Conservation (phyloP, 35 echinoderm and acorn worm species). For the Heliocidaris tuberculata region DNA sequence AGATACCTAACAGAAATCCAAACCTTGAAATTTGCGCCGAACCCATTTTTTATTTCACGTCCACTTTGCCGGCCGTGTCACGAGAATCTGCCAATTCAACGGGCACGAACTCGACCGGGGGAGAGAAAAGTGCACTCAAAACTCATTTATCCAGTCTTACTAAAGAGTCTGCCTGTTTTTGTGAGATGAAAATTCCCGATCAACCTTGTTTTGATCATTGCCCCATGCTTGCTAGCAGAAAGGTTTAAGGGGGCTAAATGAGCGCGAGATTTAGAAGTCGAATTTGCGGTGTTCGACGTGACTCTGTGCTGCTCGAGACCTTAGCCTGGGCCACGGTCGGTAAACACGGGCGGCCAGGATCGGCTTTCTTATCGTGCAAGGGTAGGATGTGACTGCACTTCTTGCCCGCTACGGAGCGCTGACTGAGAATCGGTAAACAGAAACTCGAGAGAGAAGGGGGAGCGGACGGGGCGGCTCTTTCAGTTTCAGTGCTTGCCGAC, state of each 20-base stretch:
- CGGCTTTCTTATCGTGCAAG: constrained; percentile 33
- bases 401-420: constrained; percentile 43
- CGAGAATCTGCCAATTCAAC: neutral
- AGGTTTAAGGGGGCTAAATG: constrained; percentile 30
- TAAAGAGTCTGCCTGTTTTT: constrained; percentile 29
- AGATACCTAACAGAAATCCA: constrained; percentile 42
- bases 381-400: constrained; percentile 47
- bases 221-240: constrained; percentile 25
- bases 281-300: constrained; percentile 32
- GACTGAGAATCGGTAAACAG: constrained; percentile 51
- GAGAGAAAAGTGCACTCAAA: constrained; percentile 31
- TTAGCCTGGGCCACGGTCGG: constrained; percentile 38
- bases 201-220: constrained; percentile 48
- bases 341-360: constrained; percentile 43
- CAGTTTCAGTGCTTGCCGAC: constrained; percentile 15
- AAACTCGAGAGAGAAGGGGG: constrained; percentile 48
- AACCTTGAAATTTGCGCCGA: constrained; percentile 35
- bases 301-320: neutral
- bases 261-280: constrained; percentile 49
- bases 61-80: constrained; percentile 27
- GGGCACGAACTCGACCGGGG: constrained; percentile 31
- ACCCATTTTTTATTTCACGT: constrained; percentile 31
- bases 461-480: constrained; percentile 35
- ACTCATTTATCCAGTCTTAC: constrained; percentile 36
- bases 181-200: neutral